Percentiles rank a stretch among this genome's conserved stretches.
phyloP scores from a whole-genome alignment of 2,888 invertebrate species.

The Gari tellinella region DNA sequence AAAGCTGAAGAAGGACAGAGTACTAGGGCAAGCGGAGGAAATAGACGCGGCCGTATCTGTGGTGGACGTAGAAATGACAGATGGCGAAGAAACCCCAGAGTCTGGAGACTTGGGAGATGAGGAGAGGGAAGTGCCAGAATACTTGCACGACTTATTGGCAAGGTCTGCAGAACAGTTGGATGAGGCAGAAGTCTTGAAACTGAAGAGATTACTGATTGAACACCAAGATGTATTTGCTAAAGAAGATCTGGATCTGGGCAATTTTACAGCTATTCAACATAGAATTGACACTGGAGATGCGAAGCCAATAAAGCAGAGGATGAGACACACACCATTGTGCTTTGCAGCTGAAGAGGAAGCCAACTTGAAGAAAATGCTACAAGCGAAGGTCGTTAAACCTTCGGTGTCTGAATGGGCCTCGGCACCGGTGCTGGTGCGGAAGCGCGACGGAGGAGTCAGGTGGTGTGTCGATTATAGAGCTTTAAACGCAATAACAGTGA shows the following conservation, averaged over 20 bases:
- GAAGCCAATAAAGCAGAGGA: conserved; percentile 45
- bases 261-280: conserved; percentile 46
- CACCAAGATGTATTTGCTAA: conserved; percentile 34
- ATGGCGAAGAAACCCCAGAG: background rate
- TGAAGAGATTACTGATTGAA: conserved; percentile 6
- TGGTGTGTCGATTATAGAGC: conserved; percentile 54
- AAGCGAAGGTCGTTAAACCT: conserved; percentile 39
- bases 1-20: background rate
- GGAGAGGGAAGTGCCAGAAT: too few relatives aligned
- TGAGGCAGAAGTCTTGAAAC: background rate
- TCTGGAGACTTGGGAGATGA: too few relatives aligned
- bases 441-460: conserved; percentile 44
- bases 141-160: background rate
- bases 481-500: conserved; percentile 39
- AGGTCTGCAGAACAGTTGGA: background rate
- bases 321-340: conserved; percentile 41
- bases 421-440: conserved; percentile 45
- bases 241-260: conserved; percentile 37
- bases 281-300: conserved; percentile 43
- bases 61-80: background rate
- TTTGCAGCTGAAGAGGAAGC: conserved; percentile 51
- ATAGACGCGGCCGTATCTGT: background rate
- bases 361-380: conserved; percentile 41
- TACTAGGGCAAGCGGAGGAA: background rate
- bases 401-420: conserved; percentile 50